phyloP scores from a whole-genome alignment of 2,113 vertebrate species.

The Dasypus novemcinctus region DNA sequence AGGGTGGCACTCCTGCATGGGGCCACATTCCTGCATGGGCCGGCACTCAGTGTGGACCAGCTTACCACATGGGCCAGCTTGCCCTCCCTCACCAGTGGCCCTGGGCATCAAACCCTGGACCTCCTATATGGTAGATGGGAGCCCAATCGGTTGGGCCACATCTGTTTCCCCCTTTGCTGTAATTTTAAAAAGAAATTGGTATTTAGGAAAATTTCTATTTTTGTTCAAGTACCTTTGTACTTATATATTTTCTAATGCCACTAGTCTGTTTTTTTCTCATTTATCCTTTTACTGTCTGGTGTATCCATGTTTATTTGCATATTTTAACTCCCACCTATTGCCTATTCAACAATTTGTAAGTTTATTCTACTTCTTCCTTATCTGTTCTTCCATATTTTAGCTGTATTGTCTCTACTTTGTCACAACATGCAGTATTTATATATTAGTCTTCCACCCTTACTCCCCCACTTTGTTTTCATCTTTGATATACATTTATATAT shows the following conservation, averaged over 20 bases:
- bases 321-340: background rate
- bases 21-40: too few species aligned
- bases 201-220: background rate
- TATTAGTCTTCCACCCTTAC: background rate
- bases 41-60: too few species aligned
- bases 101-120: too few species aligned
- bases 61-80: too few species aligned
- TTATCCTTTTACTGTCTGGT: background rate
- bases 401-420: slow-evolving; percentile 16
- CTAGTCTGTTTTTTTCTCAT: background rate
- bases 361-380: background rate
- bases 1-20: too few species aligned
- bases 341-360: background rate
- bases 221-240: background rate
- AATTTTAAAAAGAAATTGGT: background rate
- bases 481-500: background rate
- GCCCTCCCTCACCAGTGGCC: too few species aligned
- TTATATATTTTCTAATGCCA: background rate
- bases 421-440: background rate
- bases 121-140: too few species aligned
- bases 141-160: too few species aligned
- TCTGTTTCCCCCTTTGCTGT: too few species aligned
- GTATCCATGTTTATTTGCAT: background rate
- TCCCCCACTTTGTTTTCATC: background rate
- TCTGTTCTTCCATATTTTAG: background rate